Evolutionary conservation across 2,113 vertebrate genomes (phyloP).

Genomic region (Larimichthys polyactis): DNA sequence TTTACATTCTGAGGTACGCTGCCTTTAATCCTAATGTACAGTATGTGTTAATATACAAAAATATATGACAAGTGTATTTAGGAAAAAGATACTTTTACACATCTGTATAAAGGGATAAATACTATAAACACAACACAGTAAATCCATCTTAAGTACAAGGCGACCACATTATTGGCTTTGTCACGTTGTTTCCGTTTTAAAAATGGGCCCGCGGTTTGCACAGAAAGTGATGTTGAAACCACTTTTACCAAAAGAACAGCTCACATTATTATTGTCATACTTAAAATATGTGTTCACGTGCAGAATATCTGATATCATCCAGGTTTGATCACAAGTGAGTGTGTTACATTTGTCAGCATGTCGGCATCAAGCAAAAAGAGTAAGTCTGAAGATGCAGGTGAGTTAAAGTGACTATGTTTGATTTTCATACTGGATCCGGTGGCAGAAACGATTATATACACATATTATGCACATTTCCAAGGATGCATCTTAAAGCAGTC

Average conservation of each 20-base stretch:
- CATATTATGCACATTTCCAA: neutral
- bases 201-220: neutral
- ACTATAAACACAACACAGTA: constrained; percentile 61
- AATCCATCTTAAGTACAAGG: constrained; percentile 41
- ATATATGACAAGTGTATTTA: constrained; percentile 68
- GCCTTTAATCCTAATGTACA: constrained; percentile 62
- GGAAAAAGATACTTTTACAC: constrained; percentile 45
- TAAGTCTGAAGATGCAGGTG: neutral
- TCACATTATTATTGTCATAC: neutral
- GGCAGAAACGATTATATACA: neutral
- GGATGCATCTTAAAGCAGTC: neutral
- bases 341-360: neutral
- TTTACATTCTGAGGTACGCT: constrained; percentile 29
- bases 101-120: constrained; percentile 73
- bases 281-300: constrained; percentile 11
- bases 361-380: neutral
- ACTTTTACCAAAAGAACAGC: neutral
- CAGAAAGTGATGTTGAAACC: constrained; percentile 2
- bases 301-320: constrained; percentile 19
- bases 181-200: constrained; percentile 21
- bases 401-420: constrained; percentile 8
- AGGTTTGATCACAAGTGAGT: constrained; percentile 12
- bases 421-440: neutral
- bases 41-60: constrained; percentile 75
- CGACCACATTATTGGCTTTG: constrained; percentile 20